Percentiles rank a stretch among this genome's conserved stretches.
phyloP scores from a whole-genome alignment of 2,797 vertebrate genomes.

The Scleropages formosus region DNA sequence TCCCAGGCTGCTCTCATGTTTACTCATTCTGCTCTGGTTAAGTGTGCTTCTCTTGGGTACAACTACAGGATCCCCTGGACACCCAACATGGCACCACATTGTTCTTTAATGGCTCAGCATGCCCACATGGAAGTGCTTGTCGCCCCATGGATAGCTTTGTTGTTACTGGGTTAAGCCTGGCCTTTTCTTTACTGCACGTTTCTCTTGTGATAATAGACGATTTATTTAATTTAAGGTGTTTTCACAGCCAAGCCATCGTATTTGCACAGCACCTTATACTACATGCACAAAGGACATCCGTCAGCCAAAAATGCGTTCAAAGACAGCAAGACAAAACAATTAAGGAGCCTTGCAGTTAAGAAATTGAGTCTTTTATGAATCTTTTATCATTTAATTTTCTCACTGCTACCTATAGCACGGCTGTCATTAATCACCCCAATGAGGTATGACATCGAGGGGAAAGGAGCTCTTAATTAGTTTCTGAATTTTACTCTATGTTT shows the following conservation, averaged over 20 bases:
- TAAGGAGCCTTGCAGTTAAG: conserved; percentile 13
- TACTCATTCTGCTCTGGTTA: no score
- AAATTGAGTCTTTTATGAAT: conserved; percentile 29
- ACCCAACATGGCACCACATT: no score
- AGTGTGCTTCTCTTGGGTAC: no score
- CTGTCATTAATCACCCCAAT: conserved; percentile 24
- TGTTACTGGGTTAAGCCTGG: not conserved
- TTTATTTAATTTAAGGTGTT: conserved; percentile 24
- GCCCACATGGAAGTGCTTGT: no score
- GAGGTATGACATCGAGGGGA: conserved; percentile 1
- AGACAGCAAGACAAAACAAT: conserved; percentile 24
- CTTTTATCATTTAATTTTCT: conserved; percentile 31
- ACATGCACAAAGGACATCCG: not conserved
- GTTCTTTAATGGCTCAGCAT: no score
- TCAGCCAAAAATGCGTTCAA: not conserved
- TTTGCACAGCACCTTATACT: conserved; percentile 4
- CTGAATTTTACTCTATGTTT: not conserved
- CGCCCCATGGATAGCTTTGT: not conserved
- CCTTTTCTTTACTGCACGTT: conserved; percentile 9
- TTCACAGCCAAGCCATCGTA: not conserved
- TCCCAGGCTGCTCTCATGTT: no score
- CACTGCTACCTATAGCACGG: conserved; percentile 14
- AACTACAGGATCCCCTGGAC: no score
- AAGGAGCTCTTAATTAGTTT: conserved; percentile 24
- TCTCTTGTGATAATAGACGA: conserved; percentile 29